Evolutionary conservation across 2,113 vertebrate genomes (phyloP), one percentile per base, ranked within the genome.

Genomic region (Planiliza haematocheilus): DNA sequence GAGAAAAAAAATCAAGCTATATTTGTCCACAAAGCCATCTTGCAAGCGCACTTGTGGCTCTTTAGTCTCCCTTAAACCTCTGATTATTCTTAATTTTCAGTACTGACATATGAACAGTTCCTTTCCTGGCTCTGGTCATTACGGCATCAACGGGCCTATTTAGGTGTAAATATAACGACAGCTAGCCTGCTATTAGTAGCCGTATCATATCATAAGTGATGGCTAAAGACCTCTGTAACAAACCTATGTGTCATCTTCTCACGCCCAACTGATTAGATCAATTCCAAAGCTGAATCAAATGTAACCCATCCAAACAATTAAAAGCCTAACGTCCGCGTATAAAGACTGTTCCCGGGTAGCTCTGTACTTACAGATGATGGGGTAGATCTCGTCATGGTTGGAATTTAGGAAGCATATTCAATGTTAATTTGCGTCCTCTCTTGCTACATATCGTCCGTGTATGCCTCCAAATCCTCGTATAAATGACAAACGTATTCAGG

Each of bases 21-120:
- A 77, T 34, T 76, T 66, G 42, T 58, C 8, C 41, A 82, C 42
- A 65, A 76, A 71, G 56, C 51, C 43, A 59, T 79, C 82, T 74
- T 60, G 1, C 4, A 71, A 70, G 58, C 58, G 55, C 66, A 86
- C 63, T 88, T 85, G 66, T 87, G 52, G 81, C 74, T 76, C 55
- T 81, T 64, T 66, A 42, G 20, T 64, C 34, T 63, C 8, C 16
- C 21, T 36, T 66, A 58, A 87, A 84, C 60, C 42, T 83, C 73
- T 59, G 62, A 81, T 82, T 71, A 70, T 83, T 82, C 56, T 77
- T 78, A 58, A 75, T 89, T 82, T 92, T 92, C 90, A 92, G 91
- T 74, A 91, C 90, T 67, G 85, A 84, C 64, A 84, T 46, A 86
- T 87, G 91, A 91, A 92, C 91, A 92, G 91, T 91, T 91, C 90